Percentiles rank a stretch among this genome's conserved stretches.
phyloP scores from a whole-genome alignment of 2,113 vertebrate genomes.

The Phalacrocorax brasilianus region DNA sequence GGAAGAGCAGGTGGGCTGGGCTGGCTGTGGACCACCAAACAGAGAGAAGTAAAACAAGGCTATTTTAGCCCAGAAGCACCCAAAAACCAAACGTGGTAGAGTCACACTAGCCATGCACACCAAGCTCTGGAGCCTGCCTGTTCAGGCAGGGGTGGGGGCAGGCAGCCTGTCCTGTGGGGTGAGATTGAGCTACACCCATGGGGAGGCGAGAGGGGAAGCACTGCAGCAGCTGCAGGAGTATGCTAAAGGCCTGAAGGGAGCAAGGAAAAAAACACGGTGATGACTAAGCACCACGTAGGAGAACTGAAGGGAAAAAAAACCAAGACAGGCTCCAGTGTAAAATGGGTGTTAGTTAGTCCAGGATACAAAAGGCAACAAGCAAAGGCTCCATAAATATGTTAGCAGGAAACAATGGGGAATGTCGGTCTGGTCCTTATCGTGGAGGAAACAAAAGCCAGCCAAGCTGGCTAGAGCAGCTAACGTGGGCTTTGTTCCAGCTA shows the following conservation, averaged over 20 bases:
- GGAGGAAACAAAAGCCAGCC: constrained; percentile 33
- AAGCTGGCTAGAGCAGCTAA: not conserved
- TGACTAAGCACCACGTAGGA: not conserved
- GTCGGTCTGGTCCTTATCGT: not conserved
- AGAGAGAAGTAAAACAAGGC: not conserved
- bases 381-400: constrained; percentile 22
- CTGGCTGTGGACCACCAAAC: not conserved
- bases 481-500: not conserved
- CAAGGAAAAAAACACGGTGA: not conserved
- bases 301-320: not conserved
- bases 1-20: not conserved
- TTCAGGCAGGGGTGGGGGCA: not conserved
- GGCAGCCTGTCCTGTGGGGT: not conserved
- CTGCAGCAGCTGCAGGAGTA: not conserved
- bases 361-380: not conserved
- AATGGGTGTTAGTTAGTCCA: not conserved
- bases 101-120: not conserved
- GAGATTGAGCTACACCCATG: not conserved
- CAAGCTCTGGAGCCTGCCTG: not conserved
- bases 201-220: not conserved
- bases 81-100: not conserved
- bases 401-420: constrained; percentile 34
- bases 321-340: not conserved
- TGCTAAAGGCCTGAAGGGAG: not conserved
- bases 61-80: not conserved